phyloP scores from a whole-genome alignment of 2,888 invertebrate genomes.

The Drosophila flavopinicola region DNA sequence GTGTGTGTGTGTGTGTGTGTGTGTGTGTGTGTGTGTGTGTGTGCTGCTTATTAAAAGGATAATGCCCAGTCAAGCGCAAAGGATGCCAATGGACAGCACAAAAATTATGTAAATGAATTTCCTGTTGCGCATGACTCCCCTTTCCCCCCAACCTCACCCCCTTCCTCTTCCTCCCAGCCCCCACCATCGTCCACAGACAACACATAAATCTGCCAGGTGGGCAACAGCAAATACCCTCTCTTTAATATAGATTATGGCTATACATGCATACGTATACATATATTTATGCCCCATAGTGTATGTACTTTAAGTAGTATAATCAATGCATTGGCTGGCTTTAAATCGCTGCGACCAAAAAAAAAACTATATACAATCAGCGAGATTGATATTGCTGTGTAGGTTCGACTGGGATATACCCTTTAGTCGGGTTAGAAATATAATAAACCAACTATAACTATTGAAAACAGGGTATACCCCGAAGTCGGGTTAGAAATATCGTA shows the following conservation, averaged over 20 bases:
- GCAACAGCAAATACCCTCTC: slow-evolving; percentile 19
- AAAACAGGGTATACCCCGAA: too few species aligned
- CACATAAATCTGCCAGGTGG: slow-evolving; percentile 47
- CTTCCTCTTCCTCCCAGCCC: not conserved
- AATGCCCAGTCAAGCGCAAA: slow-evolving; percentile 77
- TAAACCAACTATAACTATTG: too few species aligned
- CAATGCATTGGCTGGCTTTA: slow-evolving; percentile 30
- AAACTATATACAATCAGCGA: not conserved
- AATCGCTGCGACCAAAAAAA: slow-evolving; percentile 14
- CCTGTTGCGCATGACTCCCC: slow-evolving; percentile 61
- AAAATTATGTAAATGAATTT: slow-evolving; percentile 78
- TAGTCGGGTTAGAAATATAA: not conserved
- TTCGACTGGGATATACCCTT: slow-evolving; percentile 8
- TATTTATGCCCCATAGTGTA: slow-evolving; percentile 5
- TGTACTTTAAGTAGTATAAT: slow-evolving; percentile 32
- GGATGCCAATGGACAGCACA: slow-evolving; percentile 69
- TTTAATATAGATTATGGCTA: slow-evolving; percentile 19
- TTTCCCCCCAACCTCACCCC: not conserved
- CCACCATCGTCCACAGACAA: slow-evolving; percentile 11
- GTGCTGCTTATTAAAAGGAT: slow-evolving; percentile 73
- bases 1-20: not conserved
- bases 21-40: slow-evolving; percentile 5
- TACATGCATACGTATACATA: not conserved
- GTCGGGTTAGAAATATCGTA: too few species aligned
- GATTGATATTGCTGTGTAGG: not conserved